Evolutionary conservation across 1,140 invertebrate genomes (phyloP).

Genomic region (Tetramorium parvispinum): DNA sequence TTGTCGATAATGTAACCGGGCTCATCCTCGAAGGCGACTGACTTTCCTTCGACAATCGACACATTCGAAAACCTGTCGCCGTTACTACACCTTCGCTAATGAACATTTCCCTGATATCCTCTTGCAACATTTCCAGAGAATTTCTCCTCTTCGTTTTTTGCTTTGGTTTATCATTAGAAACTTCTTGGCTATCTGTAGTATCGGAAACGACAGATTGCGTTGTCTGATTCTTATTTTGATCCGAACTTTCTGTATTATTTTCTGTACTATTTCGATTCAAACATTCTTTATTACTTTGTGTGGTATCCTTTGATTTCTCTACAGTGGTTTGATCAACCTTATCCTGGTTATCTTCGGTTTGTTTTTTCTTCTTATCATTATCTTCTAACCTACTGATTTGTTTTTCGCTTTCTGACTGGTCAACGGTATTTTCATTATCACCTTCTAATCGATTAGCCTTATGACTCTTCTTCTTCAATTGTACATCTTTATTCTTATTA

Average conservation of each 20-base stretch:
- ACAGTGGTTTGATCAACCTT: not conserved
- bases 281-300: not conserved
- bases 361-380: not conserved
- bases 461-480: not conserved
- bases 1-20: not conserved
- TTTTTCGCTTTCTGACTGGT: not conserved
- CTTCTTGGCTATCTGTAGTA: not conserved
- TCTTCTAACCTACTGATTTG: not conserved
- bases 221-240: not conserved
- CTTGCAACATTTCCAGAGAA: constrained; percentile 88
- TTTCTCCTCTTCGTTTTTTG: constrained; percentile 78
- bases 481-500: constrained; percentile 11
- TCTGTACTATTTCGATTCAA: not conserved
- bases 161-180: constrained; percentile 48
- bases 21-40: not conserved
- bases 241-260: not conserved
- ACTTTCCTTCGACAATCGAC: constrained; percentile 76
- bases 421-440: not conserved
- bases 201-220: not conserved
- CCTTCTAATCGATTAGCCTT: not conserved
- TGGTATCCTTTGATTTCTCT: not conserved
- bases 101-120: constrained; percentile 90
- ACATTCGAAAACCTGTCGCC: constrained; percentile 83
- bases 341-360: constrained; percentile 1
- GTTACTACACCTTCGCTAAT: constrained; percentile 87